Conservation (phyloP, 2,888 invertebrate species). For the Fragum sueziense region DNA sequence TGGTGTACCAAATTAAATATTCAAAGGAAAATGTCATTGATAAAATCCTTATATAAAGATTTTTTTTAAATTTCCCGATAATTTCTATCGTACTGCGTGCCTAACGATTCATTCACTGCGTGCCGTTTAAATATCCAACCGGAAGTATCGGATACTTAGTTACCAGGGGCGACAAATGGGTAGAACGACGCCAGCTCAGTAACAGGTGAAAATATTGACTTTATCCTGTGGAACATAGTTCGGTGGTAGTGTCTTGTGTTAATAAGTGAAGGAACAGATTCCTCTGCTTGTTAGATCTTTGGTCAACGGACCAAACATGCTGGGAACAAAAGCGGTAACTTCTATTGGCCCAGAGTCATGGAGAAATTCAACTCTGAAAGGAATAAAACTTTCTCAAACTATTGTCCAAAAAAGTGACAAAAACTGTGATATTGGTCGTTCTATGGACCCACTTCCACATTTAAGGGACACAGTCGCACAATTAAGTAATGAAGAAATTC, state of each 20-base stretch:
- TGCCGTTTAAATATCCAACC: slow-evolving; percentile 59
- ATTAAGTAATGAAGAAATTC: slow-evolving; percentile 81
- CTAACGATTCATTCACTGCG: slow-evolving; percentile 32
- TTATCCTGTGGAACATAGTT: too few species aligned
- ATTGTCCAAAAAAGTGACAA: slow-evolving; percentile 79
- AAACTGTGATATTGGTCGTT: slow-evolving; percentile 77
- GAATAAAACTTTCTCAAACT: slow-evolving; percentile 79
- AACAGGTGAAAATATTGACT: slow-evolving; percentile 29
- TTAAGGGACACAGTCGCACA: slow-evolving; percentile 79
- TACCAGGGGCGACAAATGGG: slow-evolving; percentile 67
- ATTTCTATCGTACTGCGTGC: too few species aligned
- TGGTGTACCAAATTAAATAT: too few species aligned
- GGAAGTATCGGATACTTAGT: slow-evolving; percentile 63
- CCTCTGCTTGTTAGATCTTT: background rate
- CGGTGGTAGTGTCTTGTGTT: background rate
- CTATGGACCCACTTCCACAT: slow-evolving; percentile 80
- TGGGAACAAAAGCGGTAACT: slow-evolving; percentile 69
- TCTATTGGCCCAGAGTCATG: slow-evolving; percentile 79
- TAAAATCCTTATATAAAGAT: too few species aligned
- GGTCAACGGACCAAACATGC: slow-evolving; percentile 57
- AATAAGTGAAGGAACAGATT: background rate
- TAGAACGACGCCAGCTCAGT: slow-evolving; percentile 63
- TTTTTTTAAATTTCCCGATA: too few species aligned
- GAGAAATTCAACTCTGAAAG: slow-evolving; percentile 79
- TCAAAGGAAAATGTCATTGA: too few species aligned